Conservation (phyloP, 2,113 vertebrate genomes). For the Petaurus breviceps region DNA sequence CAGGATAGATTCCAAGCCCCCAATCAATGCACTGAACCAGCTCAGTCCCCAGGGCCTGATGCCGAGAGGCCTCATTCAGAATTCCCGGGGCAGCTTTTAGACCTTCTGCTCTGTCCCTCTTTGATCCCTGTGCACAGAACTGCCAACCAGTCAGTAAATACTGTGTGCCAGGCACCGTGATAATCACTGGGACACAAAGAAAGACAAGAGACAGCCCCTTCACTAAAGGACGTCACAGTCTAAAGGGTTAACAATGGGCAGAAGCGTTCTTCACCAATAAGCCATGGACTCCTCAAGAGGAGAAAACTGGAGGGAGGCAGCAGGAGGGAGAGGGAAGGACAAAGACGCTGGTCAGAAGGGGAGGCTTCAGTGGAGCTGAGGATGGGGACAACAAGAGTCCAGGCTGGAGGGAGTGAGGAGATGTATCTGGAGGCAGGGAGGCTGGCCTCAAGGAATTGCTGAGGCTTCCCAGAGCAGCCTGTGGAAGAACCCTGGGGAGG, state of each 20-base stretch:
- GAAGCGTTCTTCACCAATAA: not conserved
- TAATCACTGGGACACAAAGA: not conserved
- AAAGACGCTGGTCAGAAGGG: too few relatives aligned
- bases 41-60: not conserved
- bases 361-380: too few relatives aligned
- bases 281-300: accelerated
- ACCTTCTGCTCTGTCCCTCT: not conserved
- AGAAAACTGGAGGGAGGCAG: not conserved
- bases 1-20: not conserved
- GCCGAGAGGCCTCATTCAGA: not conserved
- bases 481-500: too few relatives aligned
- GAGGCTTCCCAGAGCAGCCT: too few relatives aligned
- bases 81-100: not conserved
- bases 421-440: too few relatives aligned
- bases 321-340: accelerated
- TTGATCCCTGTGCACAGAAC: not conserved
- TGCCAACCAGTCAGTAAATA: not conserved
- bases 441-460: too few relatives aligned
- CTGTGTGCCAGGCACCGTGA: not conserved
- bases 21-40: not conserved
- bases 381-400: too few relatives aligned
- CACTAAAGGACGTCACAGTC: not conserved
- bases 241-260: not conserved
- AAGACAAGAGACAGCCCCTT: not conserved
- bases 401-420: too few relatives aligned